Evolutionary conservation across 2,113 vertebrate genomes (phyloP).

Genomic region (Sprattus sprattus): DNA sequence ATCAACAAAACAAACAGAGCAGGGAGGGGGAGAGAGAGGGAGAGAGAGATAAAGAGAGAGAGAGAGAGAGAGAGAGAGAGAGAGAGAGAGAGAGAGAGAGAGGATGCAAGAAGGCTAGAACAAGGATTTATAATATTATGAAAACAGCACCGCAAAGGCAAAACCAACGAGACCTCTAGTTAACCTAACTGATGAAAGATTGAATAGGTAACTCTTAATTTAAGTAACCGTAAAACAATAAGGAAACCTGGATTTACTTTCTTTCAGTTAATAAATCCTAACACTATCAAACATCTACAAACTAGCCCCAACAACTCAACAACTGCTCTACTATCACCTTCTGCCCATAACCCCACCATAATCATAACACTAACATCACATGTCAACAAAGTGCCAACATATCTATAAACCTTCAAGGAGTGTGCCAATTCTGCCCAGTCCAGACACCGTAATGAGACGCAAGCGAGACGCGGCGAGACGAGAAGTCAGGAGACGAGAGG

Average conservation of each 20-base stretch:
- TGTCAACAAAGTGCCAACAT: background rate
- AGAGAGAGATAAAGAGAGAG: background rate
- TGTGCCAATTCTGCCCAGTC: slow-evolving; percentile 2
- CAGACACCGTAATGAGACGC: background rate
- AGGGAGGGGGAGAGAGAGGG: background rate
- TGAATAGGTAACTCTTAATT: too few species aligned
- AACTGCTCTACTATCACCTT: background rate
- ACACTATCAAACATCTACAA: too few species aligned
- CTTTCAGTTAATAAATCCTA: too few species aligned
- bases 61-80: background rate
- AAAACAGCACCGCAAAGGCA: too few species aligned
- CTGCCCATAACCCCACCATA: background rate
- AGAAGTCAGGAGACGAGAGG: background rate
- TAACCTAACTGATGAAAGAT: too few species aligned
- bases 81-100: background rate
- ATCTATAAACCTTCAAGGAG: background rate
- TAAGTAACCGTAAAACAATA: too few species aligned
- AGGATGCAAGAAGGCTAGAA: too few species aligned
- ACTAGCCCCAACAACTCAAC: background rate
- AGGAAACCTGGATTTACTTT: too few species aligned
- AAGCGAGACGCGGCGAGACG: background rate
- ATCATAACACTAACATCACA: background rate
- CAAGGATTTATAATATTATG: too few species aligned
- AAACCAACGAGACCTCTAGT: too few species aligned
- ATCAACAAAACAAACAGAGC: background rate